Evolutionary conservation across 2,888 invertebrate species (phyloP), one percentile per base, ranked within the genome.

Genomic region (Blastobasis adustella): DNA sequence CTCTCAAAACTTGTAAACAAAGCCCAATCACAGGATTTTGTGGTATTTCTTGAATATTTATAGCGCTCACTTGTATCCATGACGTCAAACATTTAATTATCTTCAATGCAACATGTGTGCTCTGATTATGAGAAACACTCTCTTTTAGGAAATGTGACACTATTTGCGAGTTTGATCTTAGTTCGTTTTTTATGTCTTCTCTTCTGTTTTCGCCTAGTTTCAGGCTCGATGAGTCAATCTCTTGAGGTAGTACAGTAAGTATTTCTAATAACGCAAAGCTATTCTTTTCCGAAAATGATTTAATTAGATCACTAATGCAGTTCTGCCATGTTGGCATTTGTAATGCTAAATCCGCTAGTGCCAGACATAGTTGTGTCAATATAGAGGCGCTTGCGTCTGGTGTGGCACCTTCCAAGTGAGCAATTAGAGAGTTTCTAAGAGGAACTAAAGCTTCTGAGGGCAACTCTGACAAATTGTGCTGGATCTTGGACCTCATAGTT

Each of bases 401-500:
- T 42, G 93, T 93, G 45, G 95, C 93, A 72, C 93, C 92, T 49
- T 93, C 92, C 63, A 98, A 91, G 76, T 99, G 98, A 44, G 94
- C 92, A 54, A 99, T 87, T 46, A 99, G 84, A 0, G 99, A 98
- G 81, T 98, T 96, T 60, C 98, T 89, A 37, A 99, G 89, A 0
- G 98, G 96, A 61, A 91, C 87, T 62, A 98, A 94, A 5, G 97
- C 94, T 62, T 95, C 94, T 6, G 91, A 73, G 0, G 98, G 98
- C 57, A 99, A 85, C 80, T 99, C 98, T 65, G 96, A 95, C 73
- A 99, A 96, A 54, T 94, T 95, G 58, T 93, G 91, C 74, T 96
- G 96, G 49, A 98, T 97, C 90, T 99, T 99, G 37, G 96, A 95
- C 65, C 98, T 91, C 94, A 99, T 96, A 2, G 99, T 99, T 81